These are phyloP conservation scores for Typhlichthys eigenmanni DNA, from an alignment of 2,797 vertebrate species.

Conservation along the genomic window DNA sequence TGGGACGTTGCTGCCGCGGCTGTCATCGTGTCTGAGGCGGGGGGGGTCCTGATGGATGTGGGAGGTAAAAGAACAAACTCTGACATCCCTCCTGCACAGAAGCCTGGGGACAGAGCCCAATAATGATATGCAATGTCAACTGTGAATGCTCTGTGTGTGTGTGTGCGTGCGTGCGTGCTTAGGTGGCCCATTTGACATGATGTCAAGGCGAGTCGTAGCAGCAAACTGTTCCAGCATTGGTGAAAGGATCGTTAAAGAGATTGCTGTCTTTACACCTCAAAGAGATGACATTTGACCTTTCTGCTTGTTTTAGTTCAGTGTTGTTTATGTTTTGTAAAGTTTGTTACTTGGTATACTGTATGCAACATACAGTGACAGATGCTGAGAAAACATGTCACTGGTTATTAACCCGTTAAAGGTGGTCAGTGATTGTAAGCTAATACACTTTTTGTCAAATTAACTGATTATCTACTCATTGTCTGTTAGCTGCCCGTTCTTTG, in stretches of 20 bases:
- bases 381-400: no score
- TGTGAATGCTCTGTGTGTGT: not conserved
- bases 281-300: constrained; percentile 78
- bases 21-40: constrained; percentile 87
- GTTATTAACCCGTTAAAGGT: no score
- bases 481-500: no score
- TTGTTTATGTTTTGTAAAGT: no score
- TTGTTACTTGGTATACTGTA: no score
- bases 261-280: constrained; percentile 75
- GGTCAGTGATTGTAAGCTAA: no score
- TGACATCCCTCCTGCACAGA: not conserved
- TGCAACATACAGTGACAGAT: no score
- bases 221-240: constrained; percentile 83
- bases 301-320: no score
- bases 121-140: not conserved
- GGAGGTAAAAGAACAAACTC: constrained; percentile 71
- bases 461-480: no score
- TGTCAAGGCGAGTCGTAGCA: constrained; percentile 91
- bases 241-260: constrained; percentile 80
- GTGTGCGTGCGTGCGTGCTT: constrained; percentile 26
- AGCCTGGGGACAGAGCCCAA: not conserved
- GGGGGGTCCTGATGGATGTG: constrained; percentile 87
- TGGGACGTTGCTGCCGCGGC: constrained; percentile 92
- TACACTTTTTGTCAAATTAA: no score
- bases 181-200: constrained; percentile 91